Percentiles rank a stretch among this genome's conserved stretches.
Evolutionary conservation across 64 coral and sea anemone species (phyloP).

Genomic region (Montipora capricornis): DNA sequence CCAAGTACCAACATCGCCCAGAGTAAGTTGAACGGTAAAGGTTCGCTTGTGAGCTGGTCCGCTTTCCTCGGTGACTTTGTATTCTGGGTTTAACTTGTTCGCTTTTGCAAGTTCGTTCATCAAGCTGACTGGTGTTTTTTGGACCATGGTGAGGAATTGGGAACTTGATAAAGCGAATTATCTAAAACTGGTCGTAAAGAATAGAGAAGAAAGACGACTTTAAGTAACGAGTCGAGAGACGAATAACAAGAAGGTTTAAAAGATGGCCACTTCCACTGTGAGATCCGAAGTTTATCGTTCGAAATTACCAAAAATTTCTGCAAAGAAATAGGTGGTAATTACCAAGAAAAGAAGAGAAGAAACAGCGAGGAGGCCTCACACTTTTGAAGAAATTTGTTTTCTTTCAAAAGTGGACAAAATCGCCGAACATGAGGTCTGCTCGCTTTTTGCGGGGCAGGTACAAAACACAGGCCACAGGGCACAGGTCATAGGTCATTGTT

Average conservation of each 20-base stretch:
- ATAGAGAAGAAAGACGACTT: background rate
- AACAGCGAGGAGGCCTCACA: slow-evolving; percentile 99
- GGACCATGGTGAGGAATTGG: slow-evolving; percentile 57
- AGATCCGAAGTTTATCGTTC: slow-evolving; percentile 7
- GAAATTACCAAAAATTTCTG: slow-evolving; percentile 74
- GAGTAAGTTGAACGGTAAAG: slow-evolving; percentile 80
- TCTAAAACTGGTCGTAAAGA: background rate
- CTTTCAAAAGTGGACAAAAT: slow-evolving; percentile 98
- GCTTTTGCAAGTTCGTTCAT: slow-evolving; percentile 99
- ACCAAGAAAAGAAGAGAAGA: slow-evolving; percentile 40
- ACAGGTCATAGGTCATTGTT: no score
- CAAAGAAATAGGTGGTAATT: slow-evolving; percentile 72
- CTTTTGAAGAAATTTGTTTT: slow-evolving; percentile 99
- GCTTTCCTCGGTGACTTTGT: slow-evolving; percentile 85
- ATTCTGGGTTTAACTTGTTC: slow-evolving; percentile 86
- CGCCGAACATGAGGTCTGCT: slow-evolving; percentile 99
- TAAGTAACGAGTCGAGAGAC: background rate
- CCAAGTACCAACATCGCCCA: slow-evolving; percentile 82
- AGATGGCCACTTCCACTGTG: background rate
- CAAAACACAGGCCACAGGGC: no score
- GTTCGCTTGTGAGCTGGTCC: slow-evolving; percentile 94
- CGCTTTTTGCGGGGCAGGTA: slow-evolving; percentile 65
- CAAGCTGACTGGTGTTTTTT: slow-evolving; percentile 97
- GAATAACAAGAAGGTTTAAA: slow-evolving; percentile 17
- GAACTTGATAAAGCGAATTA: background rate